These are phyloP conservation scores for Parus major DNA, from an alignment of 2,113 vertebrate genomes.

Conservation along the genomic window DNA sequence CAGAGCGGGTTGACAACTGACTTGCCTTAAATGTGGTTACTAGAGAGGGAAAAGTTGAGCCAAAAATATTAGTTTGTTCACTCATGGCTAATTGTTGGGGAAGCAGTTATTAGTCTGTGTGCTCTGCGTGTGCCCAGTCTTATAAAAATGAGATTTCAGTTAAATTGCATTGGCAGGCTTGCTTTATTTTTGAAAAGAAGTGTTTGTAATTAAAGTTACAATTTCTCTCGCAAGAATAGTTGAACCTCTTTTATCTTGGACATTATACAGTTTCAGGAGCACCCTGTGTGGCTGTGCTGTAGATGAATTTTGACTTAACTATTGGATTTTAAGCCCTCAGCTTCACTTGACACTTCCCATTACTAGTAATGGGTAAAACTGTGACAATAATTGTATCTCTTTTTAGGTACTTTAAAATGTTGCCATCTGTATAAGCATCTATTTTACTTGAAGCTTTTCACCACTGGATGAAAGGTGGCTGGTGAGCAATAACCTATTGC, in stretches of 20 bases:
- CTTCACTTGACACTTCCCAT: background rate
- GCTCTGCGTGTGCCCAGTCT: background rate
- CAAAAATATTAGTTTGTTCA: background rate
- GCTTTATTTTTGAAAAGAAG: background rate
- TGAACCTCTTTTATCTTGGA: background rate
- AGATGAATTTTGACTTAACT: background rate
- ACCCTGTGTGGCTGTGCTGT: background rate
- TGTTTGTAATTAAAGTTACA: background rate
- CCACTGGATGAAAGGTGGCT: background rate
- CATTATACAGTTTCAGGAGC: background rate
- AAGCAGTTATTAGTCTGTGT: background rate
- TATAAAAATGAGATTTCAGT: background rate
- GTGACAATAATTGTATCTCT: background rate
- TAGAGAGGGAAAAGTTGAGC: background rate
- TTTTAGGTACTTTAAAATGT: background rate
- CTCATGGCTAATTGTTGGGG: background rate
- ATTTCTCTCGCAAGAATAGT: background rate
- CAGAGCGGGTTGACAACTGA: background rate
- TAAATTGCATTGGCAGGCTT: background rate
- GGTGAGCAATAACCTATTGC: background rate
- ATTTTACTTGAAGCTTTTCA: background rate
- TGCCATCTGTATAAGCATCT: background rate
- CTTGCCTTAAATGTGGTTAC: slow-evolving; percentile 9
- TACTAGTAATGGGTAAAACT: background rate
- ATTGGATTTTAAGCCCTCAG: background rate